Evolutionary conservation across 2,113 vertebrate genomes (phyloP).

Genomic region (Psephotus haematonotus): DNA sequence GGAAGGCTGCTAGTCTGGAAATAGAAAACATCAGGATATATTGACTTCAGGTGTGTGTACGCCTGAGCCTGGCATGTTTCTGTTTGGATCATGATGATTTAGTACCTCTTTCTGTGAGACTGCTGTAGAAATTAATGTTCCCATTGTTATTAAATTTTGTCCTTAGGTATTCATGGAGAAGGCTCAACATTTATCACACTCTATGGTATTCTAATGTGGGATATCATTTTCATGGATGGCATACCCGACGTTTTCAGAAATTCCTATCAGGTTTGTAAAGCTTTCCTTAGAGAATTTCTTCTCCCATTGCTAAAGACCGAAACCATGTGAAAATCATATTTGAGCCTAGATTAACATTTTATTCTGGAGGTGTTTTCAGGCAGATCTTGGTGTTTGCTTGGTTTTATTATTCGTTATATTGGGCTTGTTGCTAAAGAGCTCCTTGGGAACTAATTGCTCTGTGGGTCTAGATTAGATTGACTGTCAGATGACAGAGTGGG

Average conservation of each 20-base stretch:
- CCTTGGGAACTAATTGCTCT: background rate
- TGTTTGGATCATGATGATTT: background rate
- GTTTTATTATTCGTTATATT: background rate
- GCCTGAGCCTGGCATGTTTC: no score
- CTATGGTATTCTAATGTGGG: constrained; percentile 91
- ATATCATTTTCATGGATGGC: constrained; percentile 88
- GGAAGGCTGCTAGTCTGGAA: background rate
- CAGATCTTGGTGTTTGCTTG: background rate
- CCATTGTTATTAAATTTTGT: background rate
- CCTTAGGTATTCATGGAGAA: constrained; percentile 94
- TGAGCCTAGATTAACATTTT: background rate
- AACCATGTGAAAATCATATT: background rate
- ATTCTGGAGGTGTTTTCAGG: background rate
- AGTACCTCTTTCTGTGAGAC: background rate
- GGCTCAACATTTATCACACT: constrained; percentile 91
- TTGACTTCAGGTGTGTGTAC: background rate
- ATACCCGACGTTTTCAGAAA: constrained; percentile 90
- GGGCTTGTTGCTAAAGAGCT: background rate
- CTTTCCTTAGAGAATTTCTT: background rate
- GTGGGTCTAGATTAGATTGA: background rate
- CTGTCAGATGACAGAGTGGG: background rate
- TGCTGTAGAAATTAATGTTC: background rate
- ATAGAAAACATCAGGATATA: background rate
- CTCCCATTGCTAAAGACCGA: background rate
- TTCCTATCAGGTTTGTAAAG: constrained; percentile 83